Percentiles rank a stretch among this genome's conserved stretches.
Conservation (phyloP, 2,888 invertebrate genomes). For the Amphipyra berbera region DNA sequence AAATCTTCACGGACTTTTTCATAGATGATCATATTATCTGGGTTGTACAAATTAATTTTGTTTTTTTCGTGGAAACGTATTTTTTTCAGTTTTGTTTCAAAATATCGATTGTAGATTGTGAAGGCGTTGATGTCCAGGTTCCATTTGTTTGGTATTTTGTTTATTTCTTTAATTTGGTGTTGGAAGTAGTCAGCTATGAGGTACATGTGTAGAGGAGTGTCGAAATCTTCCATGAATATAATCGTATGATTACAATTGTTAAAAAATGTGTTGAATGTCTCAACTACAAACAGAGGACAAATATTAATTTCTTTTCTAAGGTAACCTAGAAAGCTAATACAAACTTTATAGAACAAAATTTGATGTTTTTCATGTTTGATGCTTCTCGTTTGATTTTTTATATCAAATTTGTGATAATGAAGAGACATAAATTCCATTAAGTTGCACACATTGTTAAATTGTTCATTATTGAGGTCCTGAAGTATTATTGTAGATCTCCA, state of each 20-base stretch:
- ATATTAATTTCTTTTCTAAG: conserved; percentile 7
- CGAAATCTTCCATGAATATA: neutral
- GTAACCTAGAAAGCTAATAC: conserved; percentile 12
- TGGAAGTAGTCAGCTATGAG: conserved; percentile 34
- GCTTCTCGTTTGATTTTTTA: neutral
- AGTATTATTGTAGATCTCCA: conserved; percentile 36
- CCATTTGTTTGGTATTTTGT: conserved; percentile 14
- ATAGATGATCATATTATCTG: conserved; percentile 17
- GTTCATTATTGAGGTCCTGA: conserved; percentile 11
- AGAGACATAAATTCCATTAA: conserved; percentile 28
- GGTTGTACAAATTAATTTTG: conserved; percentile 22
- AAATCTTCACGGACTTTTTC: conserved; percentile 33
- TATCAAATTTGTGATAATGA: neutral
- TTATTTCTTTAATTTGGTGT: conserved; percentile 22
- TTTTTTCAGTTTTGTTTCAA: conserved; percentile 36
- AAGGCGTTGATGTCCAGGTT: conserved; percentile 26
- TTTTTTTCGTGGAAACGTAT: conserved; percentile 39
- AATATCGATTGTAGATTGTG: conserved; percentile 32
- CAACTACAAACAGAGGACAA: neutral
- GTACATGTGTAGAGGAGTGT: conserved; percentile 32
- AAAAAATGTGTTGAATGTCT: conserved; percentile 8
- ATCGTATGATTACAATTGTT: neutral
- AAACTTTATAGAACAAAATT: conserved; percentile 9
- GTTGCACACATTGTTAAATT: conserved; percentile 25
- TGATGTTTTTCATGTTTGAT: neutral